Conservation (phyloP, 2,797 vertebrate genomes). For the Toxotes lorentzi region DNA sequence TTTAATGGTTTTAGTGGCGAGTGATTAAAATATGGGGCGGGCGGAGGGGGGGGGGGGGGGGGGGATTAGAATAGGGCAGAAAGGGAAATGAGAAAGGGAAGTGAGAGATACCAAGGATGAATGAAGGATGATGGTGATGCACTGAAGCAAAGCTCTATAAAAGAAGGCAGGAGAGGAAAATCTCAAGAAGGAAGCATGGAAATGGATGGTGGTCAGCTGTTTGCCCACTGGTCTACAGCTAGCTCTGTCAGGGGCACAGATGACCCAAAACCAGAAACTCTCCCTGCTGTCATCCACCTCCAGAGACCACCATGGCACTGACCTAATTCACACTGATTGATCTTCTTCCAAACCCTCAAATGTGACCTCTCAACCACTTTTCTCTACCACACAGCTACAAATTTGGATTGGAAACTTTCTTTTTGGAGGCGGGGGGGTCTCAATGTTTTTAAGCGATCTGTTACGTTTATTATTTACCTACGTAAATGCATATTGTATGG, state of each 20-base stretch:
- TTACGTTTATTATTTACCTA: not conserved
- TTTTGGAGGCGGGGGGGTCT: constrained; percentile 3
- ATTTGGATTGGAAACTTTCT: constrained; percentile 54
- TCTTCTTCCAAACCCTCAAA: constrained; percentile 79
- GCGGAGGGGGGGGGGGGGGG: constrained; percentile 34
- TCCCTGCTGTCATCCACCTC: constrained; percentile 71
- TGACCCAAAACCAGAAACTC: constrained; percentile 82
- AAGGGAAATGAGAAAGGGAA: constrained; percentile 71
- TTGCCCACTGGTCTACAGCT: constrained; percentile 64
- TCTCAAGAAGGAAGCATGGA: constrained; percentile 55
- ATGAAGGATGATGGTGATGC: constrained; percentile 53
- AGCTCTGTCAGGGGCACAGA: constrained; percentile 76
- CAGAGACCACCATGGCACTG: constrained; percentile 76
- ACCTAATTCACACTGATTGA: constrained; percentile 82
- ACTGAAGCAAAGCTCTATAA: constrained; percentile 51
- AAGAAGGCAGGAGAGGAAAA: constrained; percentile 34
- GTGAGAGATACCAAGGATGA: constrained; percentile 56
- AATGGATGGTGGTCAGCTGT: constrained; percentile 71
- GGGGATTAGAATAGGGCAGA: constrained; percentile 59
- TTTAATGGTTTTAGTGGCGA: constrained; percentile 61
- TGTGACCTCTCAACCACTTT: constrained; percentile 72
- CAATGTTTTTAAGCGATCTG: constrained; percentile 32
- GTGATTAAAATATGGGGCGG: constrained; percentile 64
- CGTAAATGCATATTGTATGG: not conserved
- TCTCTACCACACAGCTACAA: constrained; percentile 47